A percentile compares a stretch with the other conserved stretches of the same genome.
Conservation (phyloP, 1,140 invertebrate species). For the Brachionus rotundiformis region DNA sequence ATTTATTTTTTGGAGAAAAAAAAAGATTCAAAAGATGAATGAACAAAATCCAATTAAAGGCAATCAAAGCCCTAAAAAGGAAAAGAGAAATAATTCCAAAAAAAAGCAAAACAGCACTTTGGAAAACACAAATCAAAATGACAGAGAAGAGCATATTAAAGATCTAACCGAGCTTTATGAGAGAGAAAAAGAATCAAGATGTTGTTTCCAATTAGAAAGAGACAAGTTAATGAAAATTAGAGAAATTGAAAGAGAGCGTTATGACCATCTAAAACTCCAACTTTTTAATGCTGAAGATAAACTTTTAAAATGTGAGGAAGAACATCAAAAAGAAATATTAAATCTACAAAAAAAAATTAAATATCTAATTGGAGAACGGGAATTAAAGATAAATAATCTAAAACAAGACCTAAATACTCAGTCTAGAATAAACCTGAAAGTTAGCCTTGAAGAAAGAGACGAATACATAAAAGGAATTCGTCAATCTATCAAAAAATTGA, state of each 20-base stretch:
- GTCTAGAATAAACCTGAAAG: background rate
- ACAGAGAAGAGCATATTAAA: slow-evolving; percentile 19
- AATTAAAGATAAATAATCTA: slow-evolving; percentile 23
- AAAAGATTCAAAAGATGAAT: background rate
- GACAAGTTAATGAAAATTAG: slow-evolving; percentile 25
- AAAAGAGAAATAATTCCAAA: background rate
- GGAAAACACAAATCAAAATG: too few species aligned
- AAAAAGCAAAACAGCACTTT: background rate
- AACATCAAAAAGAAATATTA: background rate
- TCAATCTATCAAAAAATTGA: background rate
- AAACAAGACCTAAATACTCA: background rate
- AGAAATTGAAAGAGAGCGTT: slow-evolving; percentile 17
- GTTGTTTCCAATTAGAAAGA: slow-evolving; percentile 39
- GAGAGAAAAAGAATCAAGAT: slow-evolving; percentile 3
- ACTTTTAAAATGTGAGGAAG: background rate
- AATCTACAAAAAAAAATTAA: slow-evolving; percentile 29
- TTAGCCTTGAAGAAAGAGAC: background rate
- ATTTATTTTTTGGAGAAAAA: too few species aligned
- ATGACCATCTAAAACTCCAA: background rate
- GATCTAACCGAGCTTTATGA: slow-evolving; percentile 13
- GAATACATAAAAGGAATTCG: background rate
- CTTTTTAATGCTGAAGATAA: slow-evolving; percentile 2
- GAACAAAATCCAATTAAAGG: background rate
- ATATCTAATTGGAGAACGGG: slow-evolving; percentile 31
- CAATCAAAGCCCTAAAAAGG: background rate